These are phyloP conservation scores for Pseudolycoriella hygida DNA, from an alignment of 2,888 invertebrate genomes.

Conservation along the genomic window DNA sequence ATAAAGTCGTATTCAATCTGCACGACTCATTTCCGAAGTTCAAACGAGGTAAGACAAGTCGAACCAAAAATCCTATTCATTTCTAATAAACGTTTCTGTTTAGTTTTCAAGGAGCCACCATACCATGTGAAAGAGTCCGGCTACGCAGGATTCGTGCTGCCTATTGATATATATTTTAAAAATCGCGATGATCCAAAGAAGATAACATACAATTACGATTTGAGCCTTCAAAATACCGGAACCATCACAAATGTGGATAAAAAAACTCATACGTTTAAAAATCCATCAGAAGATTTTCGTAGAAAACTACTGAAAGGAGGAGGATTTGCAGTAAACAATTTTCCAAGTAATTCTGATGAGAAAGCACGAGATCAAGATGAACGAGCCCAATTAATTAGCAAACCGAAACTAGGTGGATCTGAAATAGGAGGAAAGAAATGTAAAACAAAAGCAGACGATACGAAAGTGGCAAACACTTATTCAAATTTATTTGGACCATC, in stretches of 20 bases:
- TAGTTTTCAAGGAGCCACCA: conserved; percentile 58
- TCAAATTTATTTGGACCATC: conserved; percentile 70
- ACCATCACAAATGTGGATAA: conserved; percentile 51
- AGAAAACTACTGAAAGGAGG: conserved; percentile 78
- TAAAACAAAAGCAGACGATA: conserved; percentile 37
- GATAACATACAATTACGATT: conserved; percentile 67
- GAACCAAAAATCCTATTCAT: neutral
- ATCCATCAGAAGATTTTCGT: conserved; percentile 77
- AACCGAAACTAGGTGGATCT: conserved; percentile 40
- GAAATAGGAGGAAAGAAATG: conserved; percentile 32
- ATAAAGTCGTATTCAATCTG: conserved; percentile 78
- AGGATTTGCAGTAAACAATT: conserved; percentile 34
- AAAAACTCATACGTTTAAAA: conserved; percentile 70
- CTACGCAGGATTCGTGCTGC: conserved; percentile 82
- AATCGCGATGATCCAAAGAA: conserved; percentile 84
- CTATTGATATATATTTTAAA: conserved; percentile 75
- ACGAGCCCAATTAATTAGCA: conserved; percentile 42
- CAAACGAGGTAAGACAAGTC: conserved; percentile 52
- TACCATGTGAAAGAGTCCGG: conserved; percentile 84
- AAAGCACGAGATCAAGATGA: conserved; percentile 17
- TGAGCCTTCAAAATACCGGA: conserved; percentile 60
- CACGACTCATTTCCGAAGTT: conserved; percentile 88
- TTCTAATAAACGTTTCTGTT: neutral
- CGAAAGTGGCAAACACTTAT: conserved; percentile 45
- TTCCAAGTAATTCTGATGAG: conserved; percentile 33